phyloP scores from a whole-genome alignment of 2,113 vertebrate genomes.

The Diadophis punctatus region DNA sequence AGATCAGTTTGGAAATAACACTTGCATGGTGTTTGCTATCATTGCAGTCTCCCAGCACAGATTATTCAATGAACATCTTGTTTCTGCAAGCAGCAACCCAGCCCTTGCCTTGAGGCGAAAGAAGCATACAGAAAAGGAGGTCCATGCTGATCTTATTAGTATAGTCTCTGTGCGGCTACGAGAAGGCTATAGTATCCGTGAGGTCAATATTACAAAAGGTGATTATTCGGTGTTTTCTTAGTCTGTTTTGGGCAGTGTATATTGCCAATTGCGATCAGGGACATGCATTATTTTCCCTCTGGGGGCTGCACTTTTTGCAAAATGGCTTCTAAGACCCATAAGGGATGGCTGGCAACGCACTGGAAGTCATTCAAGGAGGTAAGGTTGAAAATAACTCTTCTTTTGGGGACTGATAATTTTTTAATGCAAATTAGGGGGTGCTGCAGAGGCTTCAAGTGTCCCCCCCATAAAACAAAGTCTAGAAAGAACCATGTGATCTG shows the following conservation, averaged over 20 bases:
- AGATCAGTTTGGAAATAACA: neutral
- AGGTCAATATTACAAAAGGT: slow-evolving; percentile 93
- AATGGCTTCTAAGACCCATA: neutral
- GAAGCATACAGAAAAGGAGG: slow-evolving; percentile 96
- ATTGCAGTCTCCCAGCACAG: slow-evolving; percentile 87
- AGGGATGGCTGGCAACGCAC: neutral
- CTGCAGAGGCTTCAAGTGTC: neutral
- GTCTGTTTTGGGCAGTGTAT: accelerated
- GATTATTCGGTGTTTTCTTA: slow-evolving; percentile 2
- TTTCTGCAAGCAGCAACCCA: slow-evolving; percentile 93
- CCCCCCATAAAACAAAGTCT: neutral
- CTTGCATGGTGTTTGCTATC: neutral
- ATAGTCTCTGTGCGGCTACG: slow-evolving; percentile 90
- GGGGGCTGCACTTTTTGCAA: neutral
- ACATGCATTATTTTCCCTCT: neutral
- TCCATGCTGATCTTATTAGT: slow-evolving; percentile 89
- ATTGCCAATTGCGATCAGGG: neutral
- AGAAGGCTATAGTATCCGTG: slow-evolving; percentile 94
- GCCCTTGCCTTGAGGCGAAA: slow-evolving; percentile 90
- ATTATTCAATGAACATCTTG: slow-evolving; percentile 94
- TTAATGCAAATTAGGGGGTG: neutral
- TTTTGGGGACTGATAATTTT: neutral
- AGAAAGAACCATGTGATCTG: neutral
- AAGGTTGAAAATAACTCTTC: neutral
- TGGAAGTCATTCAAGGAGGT: neutral